Conservation (phyloP, 1,140 invertebrate species). For the Heliconius eleuchia region DNA sequence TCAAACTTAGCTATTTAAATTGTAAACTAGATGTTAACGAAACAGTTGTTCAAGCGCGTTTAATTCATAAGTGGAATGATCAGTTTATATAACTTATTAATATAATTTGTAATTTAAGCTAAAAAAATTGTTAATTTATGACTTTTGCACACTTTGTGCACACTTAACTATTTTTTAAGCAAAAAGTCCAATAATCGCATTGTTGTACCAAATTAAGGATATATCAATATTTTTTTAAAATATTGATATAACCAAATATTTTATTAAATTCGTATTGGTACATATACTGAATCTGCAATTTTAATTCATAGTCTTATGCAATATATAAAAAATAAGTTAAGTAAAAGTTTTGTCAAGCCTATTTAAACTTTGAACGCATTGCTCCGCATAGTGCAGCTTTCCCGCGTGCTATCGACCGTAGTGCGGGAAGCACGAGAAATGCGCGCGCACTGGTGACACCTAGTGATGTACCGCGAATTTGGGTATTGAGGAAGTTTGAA, state of each 20-base stretch:
- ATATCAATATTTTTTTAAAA: too few species aligned
- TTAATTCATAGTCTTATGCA: not conserved
- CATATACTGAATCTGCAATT: not conserved
- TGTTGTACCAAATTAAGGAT: too few species aligned
- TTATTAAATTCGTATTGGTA: too few species aligned
- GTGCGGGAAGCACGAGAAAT: slow-evolving; percentile 45
- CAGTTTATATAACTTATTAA: not conserved
- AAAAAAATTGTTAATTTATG: too few species aligned
- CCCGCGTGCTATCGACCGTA: slow-evolving; percentile 53
- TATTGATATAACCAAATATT: too few species aligned
- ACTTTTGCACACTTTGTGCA: too few species aligned
- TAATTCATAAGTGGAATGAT: not conserved
- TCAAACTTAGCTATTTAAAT: slow-evolving; percentile 7
- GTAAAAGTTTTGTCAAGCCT: not conserved
- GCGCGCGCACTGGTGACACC: slow-evolving; percentile 46
- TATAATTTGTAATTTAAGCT: not conserved
- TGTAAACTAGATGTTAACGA: slow-evolving; percentile 1
- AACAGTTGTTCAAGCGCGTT: not conserved
- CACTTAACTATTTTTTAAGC: too few species aligned
- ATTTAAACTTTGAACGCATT: slow-evolving; percentile 25
- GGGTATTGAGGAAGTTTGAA: not conserved
- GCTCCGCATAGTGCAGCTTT: slow-evolving; percentile 37
- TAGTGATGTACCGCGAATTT: slow-evolving; percentile 33
- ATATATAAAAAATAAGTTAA: not conserved
- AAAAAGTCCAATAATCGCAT: too few species aligned